These are phyloP conservation scores for Ornithoptera priamus DNA, from an alignment of 2,888 invertebrate species.

Conservation along the genomic window DNA sequence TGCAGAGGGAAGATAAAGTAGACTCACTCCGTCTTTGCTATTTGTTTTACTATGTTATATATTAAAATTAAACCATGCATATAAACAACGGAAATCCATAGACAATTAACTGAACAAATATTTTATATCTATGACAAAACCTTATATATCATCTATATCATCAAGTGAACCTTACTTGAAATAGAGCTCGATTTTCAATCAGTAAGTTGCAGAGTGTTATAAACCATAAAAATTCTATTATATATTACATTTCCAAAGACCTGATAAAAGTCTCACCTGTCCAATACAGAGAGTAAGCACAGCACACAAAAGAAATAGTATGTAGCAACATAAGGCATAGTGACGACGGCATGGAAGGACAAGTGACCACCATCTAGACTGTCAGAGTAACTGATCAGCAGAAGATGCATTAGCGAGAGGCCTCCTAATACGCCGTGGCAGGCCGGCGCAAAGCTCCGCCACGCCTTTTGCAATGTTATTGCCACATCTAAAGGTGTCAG, in stretches of 20 bases:
- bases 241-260: background rate
- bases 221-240: background rate
- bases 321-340: constrained; percentile 75
- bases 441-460: constrained; percentile 73
- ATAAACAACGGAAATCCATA: too few relatives aligned
- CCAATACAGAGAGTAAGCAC: constrained; percentile 80
- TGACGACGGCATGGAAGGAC: constrained; percentile 71
- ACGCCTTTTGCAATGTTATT: constrained; percentile 69
- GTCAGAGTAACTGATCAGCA: constrained; percentile 78
- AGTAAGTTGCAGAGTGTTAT: background rate
- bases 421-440: constrained; percentile 82
- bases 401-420: constrained; percentile 78
- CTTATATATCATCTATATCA: too few relatives aligned
- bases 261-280: constrained; percentile 62
- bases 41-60: too few relatives aligned
- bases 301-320: constrained; percentile 81
- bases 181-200: background rate
- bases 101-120: too few relatives aligned
- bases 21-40: too few relatives aligned
- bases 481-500: constrained; percentile 78
- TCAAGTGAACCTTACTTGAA: background rate
- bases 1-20: too few relatives aligned
- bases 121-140: too few relatives aligned
- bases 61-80: too few relatives aligned
- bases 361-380: constrained; percentile 69